Conservation (phyloP, 2,113 vertebrate genomes). For the Murina feae region DNA sequence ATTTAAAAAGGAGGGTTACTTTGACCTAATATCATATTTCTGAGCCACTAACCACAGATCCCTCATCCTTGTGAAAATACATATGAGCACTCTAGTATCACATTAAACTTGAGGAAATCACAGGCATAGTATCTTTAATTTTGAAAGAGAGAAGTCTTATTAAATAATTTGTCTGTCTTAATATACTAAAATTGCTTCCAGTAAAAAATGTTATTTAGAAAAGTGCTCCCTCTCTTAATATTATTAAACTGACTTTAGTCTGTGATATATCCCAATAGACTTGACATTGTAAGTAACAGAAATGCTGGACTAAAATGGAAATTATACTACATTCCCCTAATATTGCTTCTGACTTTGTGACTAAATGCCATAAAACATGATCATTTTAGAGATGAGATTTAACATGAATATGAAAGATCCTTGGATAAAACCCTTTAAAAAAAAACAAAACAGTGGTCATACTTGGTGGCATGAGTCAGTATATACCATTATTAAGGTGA, state of each 20-base stretch:
- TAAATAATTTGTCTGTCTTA: slow-evolving; percentile 14
- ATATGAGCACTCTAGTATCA: background rate
- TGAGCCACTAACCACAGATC: background rate
- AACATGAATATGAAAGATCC: background rate
- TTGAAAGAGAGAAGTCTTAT: background rate
- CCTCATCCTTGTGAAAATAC: background rate
- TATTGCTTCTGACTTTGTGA: background rate
- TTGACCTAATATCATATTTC: background rate
- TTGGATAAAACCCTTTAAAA: background rate
- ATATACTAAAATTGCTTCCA: background rate
- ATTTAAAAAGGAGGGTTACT: background rate
- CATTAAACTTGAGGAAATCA: background rate
- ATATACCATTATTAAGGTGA: background rate
- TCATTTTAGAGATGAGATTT: background rate
- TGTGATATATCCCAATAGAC: background rate
- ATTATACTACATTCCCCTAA: background rate
- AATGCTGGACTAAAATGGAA: slow-evolving; percentile 3
- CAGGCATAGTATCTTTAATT: background rate
- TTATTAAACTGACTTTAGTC: background rate
- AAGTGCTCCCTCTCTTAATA: background rate
- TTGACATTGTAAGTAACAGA: background rate
- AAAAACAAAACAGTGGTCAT: background rate
- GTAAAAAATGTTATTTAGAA: background rate
- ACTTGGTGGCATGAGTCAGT: background rate
- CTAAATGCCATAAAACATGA: background rate